Conservation (phyloP, 2,797 vertebrate species). For the Knipowitschia caucasica region DNA sequence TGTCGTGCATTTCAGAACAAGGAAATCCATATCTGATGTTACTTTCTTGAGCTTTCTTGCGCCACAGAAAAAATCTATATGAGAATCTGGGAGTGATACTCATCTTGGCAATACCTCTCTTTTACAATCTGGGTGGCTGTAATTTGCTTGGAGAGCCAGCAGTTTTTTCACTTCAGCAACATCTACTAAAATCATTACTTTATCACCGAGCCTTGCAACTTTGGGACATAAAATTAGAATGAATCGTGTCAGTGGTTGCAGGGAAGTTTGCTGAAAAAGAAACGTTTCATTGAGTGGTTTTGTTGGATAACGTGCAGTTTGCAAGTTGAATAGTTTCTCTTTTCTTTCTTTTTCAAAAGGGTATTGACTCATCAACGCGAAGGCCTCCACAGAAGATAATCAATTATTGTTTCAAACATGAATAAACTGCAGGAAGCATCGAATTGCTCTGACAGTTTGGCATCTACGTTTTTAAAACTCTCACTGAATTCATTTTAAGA, state of each 20-base stretch:
- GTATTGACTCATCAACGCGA: constrained; percentile 34
- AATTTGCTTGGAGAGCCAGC: constrained; percentile 11
- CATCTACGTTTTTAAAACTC: constrained; percentile 21
- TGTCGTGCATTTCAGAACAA: background rate
- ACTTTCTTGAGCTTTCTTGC: constrained; percentile 1
- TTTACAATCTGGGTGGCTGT: constrained; percentile 3
- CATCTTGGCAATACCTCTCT: background rate
- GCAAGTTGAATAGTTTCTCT: constrained; percentile 2
- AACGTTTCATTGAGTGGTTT: constrained; percentile 16
- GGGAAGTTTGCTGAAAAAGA: constrained; percentile 21
- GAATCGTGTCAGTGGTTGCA: background rate
- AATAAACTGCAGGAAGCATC: constrained; percentile 8
- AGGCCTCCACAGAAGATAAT: constrained; percentile 30
- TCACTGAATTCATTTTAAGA: constrained; percentile 21
- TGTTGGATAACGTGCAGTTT: constrained; percentile 17
- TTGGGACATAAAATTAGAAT: background rate
- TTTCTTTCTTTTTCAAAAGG: constrained; percentile 14
- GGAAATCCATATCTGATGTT: background rate
- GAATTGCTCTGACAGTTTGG: constrained; percentile 12
- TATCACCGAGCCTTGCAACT: background rate
- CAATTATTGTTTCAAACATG: constrained; percentile 28
- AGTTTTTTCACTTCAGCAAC: constrained; percentile 22
- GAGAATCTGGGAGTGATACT: background rate
- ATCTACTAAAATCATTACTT: constrained; percentile 12
- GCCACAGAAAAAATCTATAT: background rate